phyloP scores from a whole-genome alignment of 2,797 vertebrate species.

The Forpus xanthops region DNA sequence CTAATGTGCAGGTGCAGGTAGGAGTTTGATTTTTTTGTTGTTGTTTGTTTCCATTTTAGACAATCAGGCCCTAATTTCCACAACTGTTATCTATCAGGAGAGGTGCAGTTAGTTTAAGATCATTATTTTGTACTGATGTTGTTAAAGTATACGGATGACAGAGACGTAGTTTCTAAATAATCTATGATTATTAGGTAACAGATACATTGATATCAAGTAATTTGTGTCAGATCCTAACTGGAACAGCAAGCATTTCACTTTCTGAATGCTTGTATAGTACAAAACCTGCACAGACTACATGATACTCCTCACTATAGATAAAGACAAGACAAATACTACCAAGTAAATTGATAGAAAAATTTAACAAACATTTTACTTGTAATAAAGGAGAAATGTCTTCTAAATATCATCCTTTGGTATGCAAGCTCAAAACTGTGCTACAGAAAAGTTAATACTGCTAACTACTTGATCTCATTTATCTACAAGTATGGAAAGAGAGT shows the following conservation, averaged over 20 bases:
- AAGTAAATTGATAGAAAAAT: not conserved
- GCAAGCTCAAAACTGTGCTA: not conserved
- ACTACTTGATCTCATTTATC: slow-evolving; percentile 2
- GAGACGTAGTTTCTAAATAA: not conserved
- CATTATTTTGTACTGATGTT: not conserved
- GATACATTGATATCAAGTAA: not conserved
- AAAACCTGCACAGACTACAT: not conserved
- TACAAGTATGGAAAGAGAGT: not conserved
- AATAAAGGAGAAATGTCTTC: not conserved
- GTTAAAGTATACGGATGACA: not conserved
- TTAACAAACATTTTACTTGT: not conserved
- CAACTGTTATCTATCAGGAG: not conserved
- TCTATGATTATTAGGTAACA: not conserved
- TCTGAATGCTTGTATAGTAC: not conserved
- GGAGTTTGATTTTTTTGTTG: not conserved
- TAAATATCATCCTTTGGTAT: slow-evolving; percentile 29
- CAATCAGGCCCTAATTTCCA: not conserved
- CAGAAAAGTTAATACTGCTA: not conserved
- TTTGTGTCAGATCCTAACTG: not conserved
- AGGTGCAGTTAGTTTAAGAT: not conserved
- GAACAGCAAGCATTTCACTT: not conserved
- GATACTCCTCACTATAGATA: not conserved
- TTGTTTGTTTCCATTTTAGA: not conserved
- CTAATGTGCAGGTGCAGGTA: fast-evolving
- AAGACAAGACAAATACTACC: not conserved